Conservation (phyloP, 2,888 invertebrate species). For the Papilio elwesi region DNA sequence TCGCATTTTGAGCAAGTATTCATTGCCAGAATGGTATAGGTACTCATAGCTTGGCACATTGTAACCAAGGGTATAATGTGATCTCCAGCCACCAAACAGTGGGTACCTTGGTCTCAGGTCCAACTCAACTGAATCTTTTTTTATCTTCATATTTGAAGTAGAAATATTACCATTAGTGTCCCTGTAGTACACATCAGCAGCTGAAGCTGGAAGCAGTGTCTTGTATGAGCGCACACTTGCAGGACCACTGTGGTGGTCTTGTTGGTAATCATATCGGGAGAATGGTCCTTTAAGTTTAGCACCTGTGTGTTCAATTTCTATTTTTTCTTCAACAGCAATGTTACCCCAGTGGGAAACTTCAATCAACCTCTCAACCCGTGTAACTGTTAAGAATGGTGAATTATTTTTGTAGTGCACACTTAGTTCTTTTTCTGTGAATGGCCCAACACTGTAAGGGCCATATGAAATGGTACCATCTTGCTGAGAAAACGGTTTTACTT, state of each 20-base stretch:
- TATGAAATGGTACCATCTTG: slow-evolving; percentile 92
- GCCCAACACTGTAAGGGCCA: slow-evolving; percentile 92
- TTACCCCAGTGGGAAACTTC: slow-evolving; percentile 99
- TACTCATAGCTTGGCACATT: slow-evolving; percentile 99
- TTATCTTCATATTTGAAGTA: slow-evolving; percentile 94
- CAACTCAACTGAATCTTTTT: slow-evolving; percentile 96
- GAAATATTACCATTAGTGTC: slow-evolving; percentile 99
- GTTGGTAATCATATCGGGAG: slow-evolving; percentile 98
- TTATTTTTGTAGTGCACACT: slow-evolving; percentile 97
- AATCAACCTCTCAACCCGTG: slow-evolving; percentile 92
- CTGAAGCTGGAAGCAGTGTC: slow-evolving; percentile 93
- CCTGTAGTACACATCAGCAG: slow-evolving; percentile 96
- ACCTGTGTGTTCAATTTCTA: slow-evolving; percentile 96
- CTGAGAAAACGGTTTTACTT: slow-evolving; percentile 91
- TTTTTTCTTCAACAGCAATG: slow-evolving; percentile 97
- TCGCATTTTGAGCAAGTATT: slow-evolving; percentile 95
- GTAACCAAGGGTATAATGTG: slow-evolving; percentile 97
- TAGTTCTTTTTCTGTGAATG: slow-evolving; percentile 86
- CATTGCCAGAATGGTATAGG: slow-evolving; percentile 90
- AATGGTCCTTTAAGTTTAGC: slow-evolving; percentile 97
- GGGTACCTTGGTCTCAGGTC: slow-evolving; percentile 99
- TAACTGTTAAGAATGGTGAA: slow-evolving; percentile 97
- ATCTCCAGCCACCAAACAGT: slow-evolving; percentile 99
- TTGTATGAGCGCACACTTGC: slow-evolving; percentile 96
- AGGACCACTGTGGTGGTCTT: slow-evolving; percentile 93